Conservation (phyloP, 2,797 vertebrate genomes). For the Phrynocephalus forsythii region DNA sequence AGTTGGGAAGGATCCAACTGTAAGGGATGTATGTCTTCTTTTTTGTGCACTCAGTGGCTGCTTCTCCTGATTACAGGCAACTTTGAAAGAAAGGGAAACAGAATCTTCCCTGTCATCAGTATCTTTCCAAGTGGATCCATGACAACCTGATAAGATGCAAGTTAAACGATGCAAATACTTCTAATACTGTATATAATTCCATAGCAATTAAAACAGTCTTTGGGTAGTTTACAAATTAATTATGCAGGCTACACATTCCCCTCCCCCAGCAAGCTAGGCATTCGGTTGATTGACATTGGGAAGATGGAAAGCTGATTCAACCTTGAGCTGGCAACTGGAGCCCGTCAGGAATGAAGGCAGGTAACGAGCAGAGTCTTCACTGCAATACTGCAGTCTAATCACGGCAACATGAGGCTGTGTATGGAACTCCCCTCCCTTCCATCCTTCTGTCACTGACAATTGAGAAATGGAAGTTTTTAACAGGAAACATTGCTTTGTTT, state of each 20-base stretch:
- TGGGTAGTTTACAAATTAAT: too few relatives aligned
- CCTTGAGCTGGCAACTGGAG: too few relatives aligned
- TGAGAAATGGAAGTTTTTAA: slow-evolving; percentile 43
- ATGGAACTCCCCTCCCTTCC: not conserved
- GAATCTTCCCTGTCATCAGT: slow-evolving; percentile 15
- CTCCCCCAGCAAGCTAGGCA: too few relatives aligned
- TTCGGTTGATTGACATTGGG: too few relatives aligned
- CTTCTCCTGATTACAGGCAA: slow-evolving; percentile 40
- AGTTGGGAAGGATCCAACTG: slow-evolving; percentile 72
- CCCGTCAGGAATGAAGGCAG: too few relatives aligned
- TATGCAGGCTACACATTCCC: too few relatives aligned
- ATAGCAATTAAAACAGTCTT: slow-evolving; percentile 43
- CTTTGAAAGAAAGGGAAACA: slow-evolving; percentile 25
- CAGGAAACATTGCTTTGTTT: slow-evolving; percentile 52
- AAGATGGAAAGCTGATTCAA: too few relatives aligned
- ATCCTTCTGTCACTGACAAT: slow-evolving; percentile 26
- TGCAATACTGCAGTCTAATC: too few relatives aligned
- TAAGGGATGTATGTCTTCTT: slow-evolving; percentile 52
- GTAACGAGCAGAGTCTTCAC: too few relatives aligned
- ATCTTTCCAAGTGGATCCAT: slow-evolving; percentile 50
- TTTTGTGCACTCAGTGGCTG: slow-evolving; percentile 39
- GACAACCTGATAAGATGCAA: slow-evolving; percentile 67
- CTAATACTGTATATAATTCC: not conserved
- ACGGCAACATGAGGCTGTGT: too few relatives aligned
- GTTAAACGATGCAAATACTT: slow-evolving; percentile 45